Evolutionary conservation across 2,113 vertebrate genomes (phyloP).

Genomic region (Gopherus evgoodei): DNA sequence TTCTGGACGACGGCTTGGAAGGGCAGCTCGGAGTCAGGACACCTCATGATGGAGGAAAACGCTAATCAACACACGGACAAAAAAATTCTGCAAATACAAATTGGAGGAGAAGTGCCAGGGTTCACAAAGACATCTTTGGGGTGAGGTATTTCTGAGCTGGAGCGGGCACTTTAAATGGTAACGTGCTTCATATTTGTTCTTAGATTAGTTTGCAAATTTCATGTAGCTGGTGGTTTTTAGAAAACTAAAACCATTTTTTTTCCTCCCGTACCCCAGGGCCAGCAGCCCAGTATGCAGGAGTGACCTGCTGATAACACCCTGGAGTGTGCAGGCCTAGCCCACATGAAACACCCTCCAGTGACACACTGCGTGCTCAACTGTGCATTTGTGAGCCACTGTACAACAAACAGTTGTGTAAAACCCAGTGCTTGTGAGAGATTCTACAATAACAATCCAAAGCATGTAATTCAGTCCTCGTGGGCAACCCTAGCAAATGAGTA

Average conservation of each 20-base stretch:
- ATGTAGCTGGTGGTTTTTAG: not conserved
- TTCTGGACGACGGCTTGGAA: not conserved
- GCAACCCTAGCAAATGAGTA: not conserved
- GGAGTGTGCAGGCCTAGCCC: not conserved
- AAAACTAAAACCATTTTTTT: not conserved
- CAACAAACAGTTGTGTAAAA: not conserved
- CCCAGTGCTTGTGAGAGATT: not conserved
- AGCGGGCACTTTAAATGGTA: not conserved
- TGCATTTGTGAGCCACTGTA: not conserved
- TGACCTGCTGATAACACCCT: not conserved
- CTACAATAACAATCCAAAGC: not conserved
- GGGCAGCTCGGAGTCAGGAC: not conserved
- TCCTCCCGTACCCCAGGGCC: not conserved
- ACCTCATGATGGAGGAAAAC: not conserved
- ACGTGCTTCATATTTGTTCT: not conserved
- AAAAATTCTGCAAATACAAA: not conserved
- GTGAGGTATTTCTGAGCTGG: not conserved
- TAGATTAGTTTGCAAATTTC: not conserved
- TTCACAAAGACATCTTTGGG: not conserved
- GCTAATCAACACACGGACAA: not conserved
- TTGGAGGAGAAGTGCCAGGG: not conserved
- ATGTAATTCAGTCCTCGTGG: not conserved
- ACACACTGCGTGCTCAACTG: not conserved
- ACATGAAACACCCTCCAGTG: not conserved
- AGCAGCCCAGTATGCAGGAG: not conserved